Base-by-base conservation (phyloP, 2,888 invertebrate species). In the Cosmopolites sordidus region DNA sequence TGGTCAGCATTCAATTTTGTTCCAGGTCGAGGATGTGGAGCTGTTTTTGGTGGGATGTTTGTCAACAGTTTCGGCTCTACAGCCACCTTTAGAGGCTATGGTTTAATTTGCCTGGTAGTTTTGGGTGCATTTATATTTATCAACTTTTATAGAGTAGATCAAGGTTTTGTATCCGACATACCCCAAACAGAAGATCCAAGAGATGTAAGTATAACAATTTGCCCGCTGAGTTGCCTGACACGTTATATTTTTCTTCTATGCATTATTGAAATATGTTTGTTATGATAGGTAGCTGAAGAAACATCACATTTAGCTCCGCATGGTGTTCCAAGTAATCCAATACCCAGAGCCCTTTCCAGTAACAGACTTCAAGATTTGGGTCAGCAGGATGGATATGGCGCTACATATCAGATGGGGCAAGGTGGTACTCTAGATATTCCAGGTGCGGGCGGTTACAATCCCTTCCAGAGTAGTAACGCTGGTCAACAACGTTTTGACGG, bases 1-100 rank as follows among this genome's bases (percentile, higher is more conserved):
- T n/a, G n/a, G n/a, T n/a, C n/a, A n/a, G n/a, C 43, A 12, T 22
- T 43, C 33, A 45, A 6, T 38, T 12, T 40, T 41, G 16, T 45
- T 43, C 80, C 97, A 62, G 98, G 98, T 0, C 84, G 97, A 66
- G 98, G 97, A 57, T 92, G 95, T 75, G 99, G 98, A 48, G 95
- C 97, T 18, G 91, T 99, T 41, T 82, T 94, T 60, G 93, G 93
- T 37, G 82, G 82, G 59, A 75, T 84, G 62, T 85, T 86, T 60
- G 86, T 86, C 44, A 83, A 83, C 58, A 76, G 78, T 58, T 86
- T 83, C 73, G 95, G 95, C 65, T 92, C 92, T 30, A 90, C 89
- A 47, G 82, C 87, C 59, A 92, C 92, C 43, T 94, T 95, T 79
- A 81, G 93, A 49, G 87, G 88, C 58, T 96, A 96, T 76, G 95